Conservation (phyloP, 2,797 vertebrate genomes). For the Fundulus diaphanus region DNA sequence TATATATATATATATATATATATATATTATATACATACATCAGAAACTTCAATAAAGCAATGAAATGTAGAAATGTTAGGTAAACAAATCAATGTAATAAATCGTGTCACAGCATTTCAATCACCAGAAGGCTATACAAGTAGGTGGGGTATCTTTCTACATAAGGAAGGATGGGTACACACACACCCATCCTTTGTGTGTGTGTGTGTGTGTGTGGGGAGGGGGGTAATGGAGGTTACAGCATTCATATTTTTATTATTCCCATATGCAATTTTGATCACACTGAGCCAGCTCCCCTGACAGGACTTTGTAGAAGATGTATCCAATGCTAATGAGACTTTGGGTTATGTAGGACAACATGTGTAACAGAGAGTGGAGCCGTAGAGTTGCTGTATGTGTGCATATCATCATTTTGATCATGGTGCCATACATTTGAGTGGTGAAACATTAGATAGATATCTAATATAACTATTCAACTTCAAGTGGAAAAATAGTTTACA, state of each 20-base stretch:
- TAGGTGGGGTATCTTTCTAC: background rate
- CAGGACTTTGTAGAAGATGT: slow-evolving; percentile 60
- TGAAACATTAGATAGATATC: background rate
- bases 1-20: too few relatives aligned
- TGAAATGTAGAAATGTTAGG: background rate
- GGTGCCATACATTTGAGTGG: background rate
- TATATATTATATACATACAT: too few relatives aligned
- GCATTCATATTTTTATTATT: slow-evolving; percentile 59
- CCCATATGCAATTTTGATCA: slow-evolving; percentile 63
- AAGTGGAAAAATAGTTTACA: background rate
- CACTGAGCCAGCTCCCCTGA: slow-evolving; percentile 48
- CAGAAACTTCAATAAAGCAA: slow-evolving; percentile 5
- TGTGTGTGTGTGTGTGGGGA: background rate
- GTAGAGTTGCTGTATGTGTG: slow-evolving; percentile 13
- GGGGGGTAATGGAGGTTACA: slow-evolving; percentile 36
- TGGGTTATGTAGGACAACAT: slow-evolving; percentile 36
- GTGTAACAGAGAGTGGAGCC: slow-evolving; percentile 10
- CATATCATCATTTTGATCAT: background rate
- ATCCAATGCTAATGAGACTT: slow-evolving; percentile 66
- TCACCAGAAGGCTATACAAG: slow-evolving; percentile 6
- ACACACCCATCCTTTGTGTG: too few relatives aligned
- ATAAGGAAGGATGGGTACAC: too few relatives aligned
- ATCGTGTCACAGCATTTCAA: slow-evolving; percentile 30
- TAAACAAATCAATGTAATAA: slow-evolving; percentile 4
- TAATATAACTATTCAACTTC: background rate